A percentile compares a stretch with the other conserved stretches of the same genome.
Conservation (phyloP, 1,140 invertebrate genomes). For the Drosophila orosa region DNA sequence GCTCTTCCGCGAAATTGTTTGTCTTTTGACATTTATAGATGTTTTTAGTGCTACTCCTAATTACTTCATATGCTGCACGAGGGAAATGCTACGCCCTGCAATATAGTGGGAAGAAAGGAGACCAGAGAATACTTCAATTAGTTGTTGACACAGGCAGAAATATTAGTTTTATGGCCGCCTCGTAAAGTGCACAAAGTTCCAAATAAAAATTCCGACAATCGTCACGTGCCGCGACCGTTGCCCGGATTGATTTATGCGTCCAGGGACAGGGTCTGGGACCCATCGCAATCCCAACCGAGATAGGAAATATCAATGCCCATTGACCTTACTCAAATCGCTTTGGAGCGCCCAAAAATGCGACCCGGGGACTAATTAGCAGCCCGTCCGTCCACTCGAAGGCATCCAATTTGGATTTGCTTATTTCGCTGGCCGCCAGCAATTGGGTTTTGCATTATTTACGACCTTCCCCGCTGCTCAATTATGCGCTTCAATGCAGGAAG, state of each 20-base stretch:
- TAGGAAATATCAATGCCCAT: slow-evolving; percentile 34
- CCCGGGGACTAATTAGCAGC: slow-evolving; percentile 53
- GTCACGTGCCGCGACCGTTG: slow-evolving; percentile 53
- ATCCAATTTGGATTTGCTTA: slow-evolving; percentile 50
- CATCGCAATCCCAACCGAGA: slow-evolving; percentile 21
- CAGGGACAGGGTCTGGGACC: slow-evolving; percentile 6
- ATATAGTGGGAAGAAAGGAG: slow-evolving; percentile 32
- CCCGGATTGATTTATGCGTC: slow-evolving; percentile 52
- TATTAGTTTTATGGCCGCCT: slow-evolving; percentile 64
- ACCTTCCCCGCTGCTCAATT: slow-evolving; percentile 62
- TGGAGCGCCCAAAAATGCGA: slow-evolving; percentile 39
- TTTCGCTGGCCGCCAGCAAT: slow-evolving; percentile 36
- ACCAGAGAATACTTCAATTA: slow-evolving; percentile 65
- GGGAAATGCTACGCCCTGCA: slow-evolving; percentile 38
- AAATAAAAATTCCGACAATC: slow-evolving; percentile 64
- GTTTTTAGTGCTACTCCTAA: slow-evolving; percentile 68
- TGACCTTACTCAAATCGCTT: slow-evolving; percentile 56
- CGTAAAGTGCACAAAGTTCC: slow-evolving; percentile 59
- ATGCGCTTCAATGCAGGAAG: slow-evolving; percentile 64
- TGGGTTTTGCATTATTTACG: slow-evolving; percentile 72
- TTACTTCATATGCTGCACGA: slow-evolving; percentile 62
- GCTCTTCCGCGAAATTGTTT: slow-evolving; percentile 67
- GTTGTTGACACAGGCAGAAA: slow-evolving; percentile 64
- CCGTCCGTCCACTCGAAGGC: slow-evolving; percentile 34
- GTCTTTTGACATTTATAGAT: slow-evolving; percentile 70